Conservation (phyloP, 2,113 vertebrate species). For the Macrotus californicus region DNA sequence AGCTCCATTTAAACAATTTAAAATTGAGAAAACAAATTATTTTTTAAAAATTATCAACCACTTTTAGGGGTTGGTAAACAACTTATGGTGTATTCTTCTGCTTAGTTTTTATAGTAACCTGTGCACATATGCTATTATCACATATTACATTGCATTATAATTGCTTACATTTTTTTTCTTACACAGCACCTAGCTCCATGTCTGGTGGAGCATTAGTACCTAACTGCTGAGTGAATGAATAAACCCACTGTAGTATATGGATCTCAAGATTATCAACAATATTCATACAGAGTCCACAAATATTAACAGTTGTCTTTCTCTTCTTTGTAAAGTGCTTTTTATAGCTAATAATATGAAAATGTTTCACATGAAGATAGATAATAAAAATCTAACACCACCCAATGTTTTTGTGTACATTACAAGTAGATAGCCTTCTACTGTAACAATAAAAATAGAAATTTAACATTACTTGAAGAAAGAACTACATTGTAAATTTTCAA, state of each 20-base stretch:
- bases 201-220: neutral
- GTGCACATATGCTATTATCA: neutral
- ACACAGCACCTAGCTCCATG: neutral
- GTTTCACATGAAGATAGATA: neutral
- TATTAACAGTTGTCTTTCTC: neutral
- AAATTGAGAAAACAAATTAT: neutral
- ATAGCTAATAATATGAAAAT: neutral
- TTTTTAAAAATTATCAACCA: neutral
- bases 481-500: neutral
- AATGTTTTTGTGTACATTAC: neutral
- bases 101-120: conserved; percentile 40
- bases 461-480: conserved; percentile 16
- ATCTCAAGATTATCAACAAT: conserved; percentile 4
- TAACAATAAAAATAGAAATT: conserved; percentile 20
- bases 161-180: neutral
- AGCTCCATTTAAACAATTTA: conserved; percentile 10
- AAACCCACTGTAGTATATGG: neutral
- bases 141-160: conserved; percentile 32
- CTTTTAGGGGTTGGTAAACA: neutral
- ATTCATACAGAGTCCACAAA: neutral
- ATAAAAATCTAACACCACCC: neutral
- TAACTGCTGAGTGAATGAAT: neutral
- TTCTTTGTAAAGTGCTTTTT: neutral
- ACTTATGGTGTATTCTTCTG: conserved; percentile 11
- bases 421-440: neutral